phyloP scores from a whole-genome alignment of 1,140 invertebrate genomes.

The Heliconius himera region DNA sequence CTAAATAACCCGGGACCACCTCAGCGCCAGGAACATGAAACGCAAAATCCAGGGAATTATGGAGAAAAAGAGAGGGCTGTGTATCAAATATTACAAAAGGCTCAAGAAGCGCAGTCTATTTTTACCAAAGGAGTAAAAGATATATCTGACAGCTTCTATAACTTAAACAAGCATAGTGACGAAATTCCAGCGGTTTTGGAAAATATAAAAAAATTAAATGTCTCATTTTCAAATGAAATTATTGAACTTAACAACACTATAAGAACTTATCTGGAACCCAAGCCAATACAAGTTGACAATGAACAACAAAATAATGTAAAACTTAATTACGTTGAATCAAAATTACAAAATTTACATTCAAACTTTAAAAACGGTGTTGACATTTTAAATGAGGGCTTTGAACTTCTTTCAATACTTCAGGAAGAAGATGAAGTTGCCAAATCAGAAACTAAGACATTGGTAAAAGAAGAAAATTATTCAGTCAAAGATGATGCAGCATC shows the following conservation, averaged over 20 bases:
- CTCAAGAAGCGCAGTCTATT: constrained; percentile 52
- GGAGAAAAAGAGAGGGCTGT: constrained; percentile 50
- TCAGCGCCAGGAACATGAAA: constrained; percentile 71
- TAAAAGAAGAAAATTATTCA: constrained; percentile 11
- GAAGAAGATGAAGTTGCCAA: constrained; percentile 53
- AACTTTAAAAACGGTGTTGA: constrained; percentile 59
- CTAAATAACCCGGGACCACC: constrained; percentile 65
- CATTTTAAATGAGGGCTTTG: constrained; percentile 58
- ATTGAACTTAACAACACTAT: constrained; percentile 59
- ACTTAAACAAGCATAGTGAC: constrained; percentile 54
- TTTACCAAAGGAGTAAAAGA: constrained; percentile 56
- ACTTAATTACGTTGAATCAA: constrained; percentile 34
- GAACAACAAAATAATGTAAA: neutral
- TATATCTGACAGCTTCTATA: constrained; percentile 55
- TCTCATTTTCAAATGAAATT: constrained; percentile 53
- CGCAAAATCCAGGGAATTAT: constrained; percentile 63
- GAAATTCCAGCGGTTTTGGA: constrained; percentile 52
- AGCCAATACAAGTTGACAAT: neutral
- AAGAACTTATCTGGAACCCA: constrained; percentile 46
- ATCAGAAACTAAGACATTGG: constrained; percentile 35
- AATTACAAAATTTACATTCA: constrained; percentile 53
- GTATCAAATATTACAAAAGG: constrained; percentile 50
- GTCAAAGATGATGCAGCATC: neutral
- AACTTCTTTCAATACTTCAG: constrained; percentile 52
- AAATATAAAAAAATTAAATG: constrained; percentile 56